phyloP scores from a whole-genome alignment of 2,113 vertebrate species.

The Capra hircus region DNA sequence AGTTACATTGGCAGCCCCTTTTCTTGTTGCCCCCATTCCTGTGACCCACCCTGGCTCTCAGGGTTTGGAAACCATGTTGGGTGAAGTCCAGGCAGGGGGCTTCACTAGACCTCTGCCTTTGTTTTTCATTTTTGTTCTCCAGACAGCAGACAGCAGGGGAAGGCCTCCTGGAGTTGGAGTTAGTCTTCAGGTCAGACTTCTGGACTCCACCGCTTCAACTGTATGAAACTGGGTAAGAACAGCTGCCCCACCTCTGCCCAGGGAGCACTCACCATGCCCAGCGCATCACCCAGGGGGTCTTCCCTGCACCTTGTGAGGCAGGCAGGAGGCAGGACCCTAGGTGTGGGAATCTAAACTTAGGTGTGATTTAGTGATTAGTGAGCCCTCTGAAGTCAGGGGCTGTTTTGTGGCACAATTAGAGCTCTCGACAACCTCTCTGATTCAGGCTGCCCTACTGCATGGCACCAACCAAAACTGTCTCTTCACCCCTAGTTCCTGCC shows the following conservation, averaged over 20 bases:
- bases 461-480: background rate
- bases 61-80: rapidly evolving
- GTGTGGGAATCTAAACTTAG: background rate
- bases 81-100: background rate
- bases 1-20: background rate
- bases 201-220: background rate
- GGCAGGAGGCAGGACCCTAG: background rate
- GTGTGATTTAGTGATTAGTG: background rate
- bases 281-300: background rate
- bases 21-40: background rate
- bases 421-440: background rate
- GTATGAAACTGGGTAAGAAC: background rate
- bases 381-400: background rate
- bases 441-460: background rate
- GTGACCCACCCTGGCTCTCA: rapidly evolving
- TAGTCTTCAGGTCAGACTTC: background rate
- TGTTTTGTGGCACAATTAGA: background rate
- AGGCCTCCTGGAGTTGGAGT: background rate
- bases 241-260: rapidly evolving
- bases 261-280: rapidly evolving
- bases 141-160: background rate
- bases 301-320: background rate
- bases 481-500: background rate
- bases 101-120: background rate
- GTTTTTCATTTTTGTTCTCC: background rate